phyloP scores from a whole-genome alignment of 2,797 vertebrate genomes.

The Sebastes matsubarae region DNA sequence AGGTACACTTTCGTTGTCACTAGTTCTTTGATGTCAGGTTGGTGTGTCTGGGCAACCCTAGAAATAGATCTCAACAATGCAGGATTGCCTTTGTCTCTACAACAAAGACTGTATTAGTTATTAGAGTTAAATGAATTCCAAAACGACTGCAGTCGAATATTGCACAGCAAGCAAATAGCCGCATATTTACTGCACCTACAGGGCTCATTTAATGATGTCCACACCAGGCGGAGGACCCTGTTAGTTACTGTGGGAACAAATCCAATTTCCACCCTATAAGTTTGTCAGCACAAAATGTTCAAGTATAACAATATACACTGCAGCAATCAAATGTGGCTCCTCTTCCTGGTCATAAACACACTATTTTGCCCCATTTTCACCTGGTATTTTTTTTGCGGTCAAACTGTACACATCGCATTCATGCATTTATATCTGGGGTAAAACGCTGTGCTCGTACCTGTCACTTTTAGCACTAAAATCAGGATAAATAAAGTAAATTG shows the following conservation, averaged over 20 bases:
- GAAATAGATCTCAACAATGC: background rate
- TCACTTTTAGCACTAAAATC: no score
- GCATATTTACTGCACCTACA: background rate
- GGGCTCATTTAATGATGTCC: background rate
- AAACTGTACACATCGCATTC: background rate
- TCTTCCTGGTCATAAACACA: background rate
- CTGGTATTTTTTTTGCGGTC: background rate
- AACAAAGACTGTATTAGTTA: background rate
- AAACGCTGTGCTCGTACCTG: no score
- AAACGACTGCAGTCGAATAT: background rate
- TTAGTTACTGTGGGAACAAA: background rate
- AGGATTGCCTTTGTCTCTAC: background rate
- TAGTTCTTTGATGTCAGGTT: no score
- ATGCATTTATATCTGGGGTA: no score
- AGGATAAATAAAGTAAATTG: no score
- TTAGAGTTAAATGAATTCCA: background rate
- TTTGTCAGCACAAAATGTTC: background rate
- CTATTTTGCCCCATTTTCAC: background rate
- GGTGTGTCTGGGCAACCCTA: no score
- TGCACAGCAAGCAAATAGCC: background rate
- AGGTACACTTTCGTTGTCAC: fast-evolving
- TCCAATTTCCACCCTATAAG: background rate
- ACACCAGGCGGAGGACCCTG: background rate
- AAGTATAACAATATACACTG: background rate
- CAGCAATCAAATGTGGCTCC: background rate